Percentiles rank a stretch among this genome's conserved stretches.
Evolutionary conservation across 2,113 vertebrate genomes (phyloP).

Genomic region (Periophthalmodon schlosseri): DNA sequence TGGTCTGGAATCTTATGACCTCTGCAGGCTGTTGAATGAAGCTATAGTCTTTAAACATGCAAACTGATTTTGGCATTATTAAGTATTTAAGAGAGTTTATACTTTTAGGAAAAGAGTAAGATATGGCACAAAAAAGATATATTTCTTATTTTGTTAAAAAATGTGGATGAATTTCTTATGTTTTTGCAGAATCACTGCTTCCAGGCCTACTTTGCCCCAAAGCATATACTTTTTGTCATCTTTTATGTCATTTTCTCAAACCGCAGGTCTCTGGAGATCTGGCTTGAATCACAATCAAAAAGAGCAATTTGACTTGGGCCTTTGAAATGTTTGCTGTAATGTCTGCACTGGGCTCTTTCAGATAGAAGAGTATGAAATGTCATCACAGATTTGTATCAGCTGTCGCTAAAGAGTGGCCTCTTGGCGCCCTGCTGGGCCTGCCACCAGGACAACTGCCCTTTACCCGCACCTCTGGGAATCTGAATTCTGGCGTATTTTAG

Average conservation of each 20-base stretch:
- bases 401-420: conserved; percentile 53
- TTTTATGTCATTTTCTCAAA: conserved; percentile 29
- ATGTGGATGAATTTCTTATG: neutral
- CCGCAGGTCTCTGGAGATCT: conserved; percentile 22
- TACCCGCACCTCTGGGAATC: conserved; percentile 22
- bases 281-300: conserved; percentile 48
- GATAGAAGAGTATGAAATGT: conserved; percentile 73
- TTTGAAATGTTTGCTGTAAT: conserved; percentile 64
- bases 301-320: conserved; percentile 59
- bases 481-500: conserved; percentile 33
- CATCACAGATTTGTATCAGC: conserved; percentile 74
- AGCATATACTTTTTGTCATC: conserved; percentile 30
- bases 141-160: neutral
- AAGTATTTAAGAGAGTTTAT: too few species aligned
- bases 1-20: neutral
- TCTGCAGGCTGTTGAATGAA: neutral
- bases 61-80: too few species aligned
- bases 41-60: too few species aligned
- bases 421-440: conserved; percentile 55
- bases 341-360: conserved; percentile 56
- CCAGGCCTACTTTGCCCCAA: conserved; percentile 15
- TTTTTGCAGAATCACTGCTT: conserved; percentile 12
- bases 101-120: too few species aligned
- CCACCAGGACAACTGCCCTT: conserved; percentile 52
- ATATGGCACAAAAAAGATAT: neutral